Base-by-base conservation (phyloP, 1,140 invertebrate species). In the Drosophila sulfurigaster region DNA sequence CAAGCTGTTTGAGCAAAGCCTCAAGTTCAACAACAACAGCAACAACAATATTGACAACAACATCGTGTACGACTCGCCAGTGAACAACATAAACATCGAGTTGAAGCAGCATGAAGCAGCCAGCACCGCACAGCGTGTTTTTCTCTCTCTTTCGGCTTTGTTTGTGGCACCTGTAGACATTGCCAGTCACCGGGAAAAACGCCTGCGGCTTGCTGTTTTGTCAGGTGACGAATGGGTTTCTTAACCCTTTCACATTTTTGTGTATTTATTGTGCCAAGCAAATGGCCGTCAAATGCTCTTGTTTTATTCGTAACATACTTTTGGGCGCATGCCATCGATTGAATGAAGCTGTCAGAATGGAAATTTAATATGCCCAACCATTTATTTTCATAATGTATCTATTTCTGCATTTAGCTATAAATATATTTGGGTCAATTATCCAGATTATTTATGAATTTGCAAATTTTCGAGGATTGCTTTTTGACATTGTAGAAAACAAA, bases 151-250 rank as follows among this genome's bases (percentile, higher is more conserved):
- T 5, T 41, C 62, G 57, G 59, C 43, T 32, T 58, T 57, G 32
- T 51, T 58, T 28, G 25, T 32, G 30, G 59, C 78, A 76, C 78
- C 77, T 79, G 74, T 52, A 49, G 38, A 63, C 35, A 35, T 35
- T 64, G n/a, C 51, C 56, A 66, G 60, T 72, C 73, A 59, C 28
- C 41, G 58, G 16, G 38, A 35, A 52, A 73, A 52, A 63, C 30
- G 58, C 58, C 49, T 71, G 75, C n/a, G 80, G 66, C 56, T 78
- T 77, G 57, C 80, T 80, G 74, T 74, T 74, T 64, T 74, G 43
- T 28, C 62, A 45, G 45, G 43, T 75, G 69, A 83, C 62, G 77
- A 75, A 89, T 83, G 78, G 57, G 77, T 75, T 83, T 46, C 65
- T 72, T 78, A 78, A 71, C 77, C 78, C 80, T 49, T 80, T 69